phyloP scores from a whole-genome alignment of 2,113 vertebrate species.

The Erythrocebus patas region DNA sequence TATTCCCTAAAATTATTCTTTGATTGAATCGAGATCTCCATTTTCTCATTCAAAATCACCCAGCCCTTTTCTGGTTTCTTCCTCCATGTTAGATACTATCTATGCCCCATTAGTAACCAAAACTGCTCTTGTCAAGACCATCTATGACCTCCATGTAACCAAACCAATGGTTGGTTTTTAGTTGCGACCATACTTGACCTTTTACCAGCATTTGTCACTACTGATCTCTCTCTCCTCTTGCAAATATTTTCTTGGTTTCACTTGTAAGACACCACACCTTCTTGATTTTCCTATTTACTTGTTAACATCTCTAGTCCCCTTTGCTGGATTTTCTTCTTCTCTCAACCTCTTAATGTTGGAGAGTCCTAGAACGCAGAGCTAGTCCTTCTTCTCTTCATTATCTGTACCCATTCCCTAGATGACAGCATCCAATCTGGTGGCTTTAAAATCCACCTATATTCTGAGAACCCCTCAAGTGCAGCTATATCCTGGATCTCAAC shows the following conservation, averaged over 20 bases:
- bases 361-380: not conserved
- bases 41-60: not conserved
- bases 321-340: not conserved
- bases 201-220: not conserved
- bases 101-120: not conserved
- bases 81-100: not conserved
- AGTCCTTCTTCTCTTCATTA: not conserved
- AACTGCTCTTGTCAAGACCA: not conserved
- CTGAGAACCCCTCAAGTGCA: not conserved
- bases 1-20: not conserved
- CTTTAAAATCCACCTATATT: not conserved
- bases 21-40: accelerated
- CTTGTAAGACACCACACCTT: not conserved
- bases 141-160: accelerated
- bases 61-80: not conserved
- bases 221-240: not conserved
- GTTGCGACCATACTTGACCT: not conserved
- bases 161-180: not conserved
- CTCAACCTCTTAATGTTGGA: not conserved
- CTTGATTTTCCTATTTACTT: not conserved
- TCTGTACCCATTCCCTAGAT: too few relatives aligned
- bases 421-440: too few relatives aligned
- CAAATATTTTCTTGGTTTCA: not conserved
- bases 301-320: not conserved
- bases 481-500: not conserved